Evolutionary conservation across 1,140 invertebrate genomes (phyloP), one percentile per base, ranked within the genome.

Genomic region (Macrobrachium nipponense): DNA sequence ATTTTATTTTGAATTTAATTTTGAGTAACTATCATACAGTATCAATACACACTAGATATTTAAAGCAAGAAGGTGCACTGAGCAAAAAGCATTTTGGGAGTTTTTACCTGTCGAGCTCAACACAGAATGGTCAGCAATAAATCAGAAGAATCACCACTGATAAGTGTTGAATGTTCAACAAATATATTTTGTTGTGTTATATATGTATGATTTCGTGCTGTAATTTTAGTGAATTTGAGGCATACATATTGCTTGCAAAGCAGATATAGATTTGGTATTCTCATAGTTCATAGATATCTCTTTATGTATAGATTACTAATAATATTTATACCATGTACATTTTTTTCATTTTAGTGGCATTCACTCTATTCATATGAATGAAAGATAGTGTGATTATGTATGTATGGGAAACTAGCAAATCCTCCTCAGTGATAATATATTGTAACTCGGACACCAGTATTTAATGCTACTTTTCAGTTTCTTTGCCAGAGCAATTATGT

Each of bases 291-390:
- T 62, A 43, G 23, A 36, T 72, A 75, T 27, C 12, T n/a, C 58
- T 43, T 73, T 78, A 59, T 79, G 76, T 79, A 86, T 80, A 80
- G 77, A 75, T 72, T 73, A 80, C 77, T 72, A 79, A 86, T 79
- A 86, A 59, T 85, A 79, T 66, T 78, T 60, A 66, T 66, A 66
- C 60, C 61, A 72, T 86, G 77, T 80, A 80, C n/a, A 79, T 79
- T 68, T 77, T 86, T 73, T 62, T 80, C 62, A 73, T 86, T 80
- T 86, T 86, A 86, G 84, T 86, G 84, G 84, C 84, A 86, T 86
- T 86, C 84, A 80, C 58, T 72, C 23, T 60, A 73, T 51, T 51
- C 76, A 73, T 51, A 51, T 51, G 12, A 62, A 73, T 80, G 77
- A 86, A 51, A 72, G 76, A 70, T 27, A 79, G 66, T 80, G 43